These are phyloP conservation scores for Physeter macrocephalus DNA, from an alignment of 2,113 vertebrate species.

Conservation along the genomic window DNA sequence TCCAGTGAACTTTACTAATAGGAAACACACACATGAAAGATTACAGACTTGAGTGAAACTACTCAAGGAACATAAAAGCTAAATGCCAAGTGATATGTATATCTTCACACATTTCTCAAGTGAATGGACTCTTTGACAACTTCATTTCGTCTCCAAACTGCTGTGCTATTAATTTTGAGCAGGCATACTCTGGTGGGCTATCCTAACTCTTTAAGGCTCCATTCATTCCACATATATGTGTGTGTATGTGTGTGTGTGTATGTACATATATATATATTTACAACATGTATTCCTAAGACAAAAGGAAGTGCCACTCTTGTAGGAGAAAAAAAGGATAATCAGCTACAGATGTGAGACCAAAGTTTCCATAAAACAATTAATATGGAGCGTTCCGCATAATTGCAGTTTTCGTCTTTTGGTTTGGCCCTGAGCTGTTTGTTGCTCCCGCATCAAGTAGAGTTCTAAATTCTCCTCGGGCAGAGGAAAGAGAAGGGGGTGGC, in stretches of 20 bases:
- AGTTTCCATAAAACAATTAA: conserved; percentile 62
- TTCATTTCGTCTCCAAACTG: conserved; percentile 70
- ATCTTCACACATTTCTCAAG: conserved; percentile 42
- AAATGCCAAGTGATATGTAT: conserved; percentile 65
- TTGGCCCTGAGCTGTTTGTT: conserved; percentile 83
- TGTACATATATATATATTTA: conserved; percentile 27
- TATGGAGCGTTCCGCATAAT: conserved; percentile 64
- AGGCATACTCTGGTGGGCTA: conserved; percentile 75
- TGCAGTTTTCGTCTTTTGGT: conserved; percentile 70
- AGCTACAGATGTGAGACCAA: conserved; percentile 69
- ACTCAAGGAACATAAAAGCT: conserved; percentile 52
- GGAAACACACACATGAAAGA: conserved; percentile 62
- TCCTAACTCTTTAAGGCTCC: conserved; percentile 80
- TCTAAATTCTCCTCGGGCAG: conserved; percentile 67
- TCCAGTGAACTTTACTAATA: conserved; percentile 77
- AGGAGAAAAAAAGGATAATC: conserved; percentile 67
- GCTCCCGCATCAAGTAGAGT: conserved; percentile 75
- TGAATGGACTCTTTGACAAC: conserved; percentile 63
- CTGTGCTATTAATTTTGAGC: conserved; percentile 67
- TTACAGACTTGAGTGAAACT: conserved; percentile 74
- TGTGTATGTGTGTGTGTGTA: neutral
- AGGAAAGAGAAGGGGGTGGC: conserved; percentile 47
- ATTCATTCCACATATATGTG: conserved; percentile 66
- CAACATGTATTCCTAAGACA: conserved; percentile 68
- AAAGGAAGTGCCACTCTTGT: conserved; percentile 67